Percentiles rank a stretch among this genome's conserved stretches.
These are phyloP conservation scores for Bufo bufo DNA, from an alignment of 2,113 vertebrate genomes.

Conservation along the genomic window DNA sequence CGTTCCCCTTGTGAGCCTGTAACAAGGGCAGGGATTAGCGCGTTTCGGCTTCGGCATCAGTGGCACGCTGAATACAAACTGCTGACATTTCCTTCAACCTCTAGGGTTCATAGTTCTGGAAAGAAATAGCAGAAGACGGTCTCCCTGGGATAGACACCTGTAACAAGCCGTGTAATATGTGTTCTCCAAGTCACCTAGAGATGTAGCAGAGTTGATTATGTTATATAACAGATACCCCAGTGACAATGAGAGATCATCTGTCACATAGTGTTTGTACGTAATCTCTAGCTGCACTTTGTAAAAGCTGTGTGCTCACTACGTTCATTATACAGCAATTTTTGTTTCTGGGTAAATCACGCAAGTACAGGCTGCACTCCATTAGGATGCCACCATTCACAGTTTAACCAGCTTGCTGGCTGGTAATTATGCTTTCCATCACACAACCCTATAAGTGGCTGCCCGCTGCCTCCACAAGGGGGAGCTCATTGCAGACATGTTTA, in stretches of 20 bases:
- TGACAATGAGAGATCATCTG: background rate
- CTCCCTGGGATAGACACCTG: background rate
- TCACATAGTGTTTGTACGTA: background rate
- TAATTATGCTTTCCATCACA: no score
- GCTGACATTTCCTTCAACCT: background rate
- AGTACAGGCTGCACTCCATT: no score
- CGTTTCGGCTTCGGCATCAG: background rate
- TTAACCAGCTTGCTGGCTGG: no score
- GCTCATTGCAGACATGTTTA: no score
- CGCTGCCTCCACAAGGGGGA: no score
- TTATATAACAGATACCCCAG: background rate
- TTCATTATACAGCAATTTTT: no score
- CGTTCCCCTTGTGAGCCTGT: background rate
- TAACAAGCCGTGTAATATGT: background rate
- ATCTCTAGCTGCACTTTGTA: background rate
- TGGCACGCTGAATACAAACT: background rate
- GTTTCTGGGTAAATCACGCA: no score
- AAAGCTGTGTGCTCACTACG: no score
- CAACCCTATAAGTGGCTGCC: no score
- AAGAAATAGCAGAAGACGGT: background rate
- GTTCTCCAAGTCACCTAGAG: background rate
- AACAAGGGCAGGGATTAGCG: conserved; percentile 18
- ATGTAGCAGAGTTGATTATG: conserved; percentile 5
- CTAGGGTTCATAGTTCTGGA: background rate
- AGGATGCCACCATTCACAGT: no score